Conservation (phyloP, 2,888 invertebrate species). For the Zaprionus obscuricornis region DNA sequence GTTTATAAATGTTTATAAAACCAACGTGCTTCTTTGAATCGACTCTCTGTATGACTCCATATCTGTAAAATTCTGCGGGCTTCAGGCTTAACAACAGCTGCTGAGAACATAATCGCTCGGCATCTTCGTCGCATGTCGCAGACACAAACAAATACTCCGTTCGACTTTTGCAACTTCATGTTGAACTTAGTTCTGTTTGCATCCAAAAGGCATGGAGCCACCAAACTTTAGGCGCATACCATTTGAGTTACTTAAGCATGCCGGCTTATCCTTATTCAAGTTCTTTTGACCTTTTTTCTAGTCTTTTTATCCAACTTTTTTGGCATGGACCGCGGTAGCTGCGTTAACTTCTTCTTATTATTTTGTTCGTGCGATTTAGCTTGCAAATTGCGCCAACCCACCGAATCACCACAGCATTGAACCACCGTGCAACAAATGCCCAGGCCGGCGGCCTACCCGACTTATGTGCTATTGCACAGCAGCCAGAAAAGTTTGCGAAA, state of each 20-base stretch:
- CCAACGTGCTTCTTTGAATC: too few species aligned
- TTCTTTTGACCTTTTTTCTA: constrained; percentile 70
- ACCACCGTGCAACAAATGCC: too few species aligned
- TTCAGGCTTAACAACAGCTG: constrained; percentile 47
- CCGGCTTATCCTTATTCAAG: constrained; percentile 72
- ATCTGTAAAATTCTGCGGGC: too few species aligned
- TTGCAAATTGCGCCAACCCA: constrained; percentile 57
- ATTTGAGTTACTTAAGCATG: constrained; percentile 68
- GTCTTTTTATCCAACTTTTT: constrained; percentile 22
- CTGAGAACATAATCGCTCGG: constrained; percentile 59
- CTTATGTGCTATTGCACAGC: constrained; percentile 4
- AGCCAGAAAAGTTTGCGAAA: constrained; percentile 59
- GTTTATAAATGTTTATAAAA: too few species aligned
- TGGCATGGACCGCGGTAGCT: constrained; percentile 44
- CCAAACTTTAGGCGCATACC: constrained; percentile 64
- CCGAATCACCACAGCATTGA: constrained; percentile 21
- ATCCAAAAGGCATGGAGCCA: constrained; percentile 7
- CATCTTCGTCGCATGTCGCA: constrained; percentile 32
- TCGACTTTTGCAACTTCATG: constrained; percentile 53
- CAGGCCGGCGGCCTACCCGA: not conserved
- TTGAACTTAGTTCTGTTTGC: constrained; percentile 42
- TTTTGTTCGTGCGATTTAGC: constrained; percentile 57
- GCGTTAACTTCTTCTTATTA: constrained; percentile 57
- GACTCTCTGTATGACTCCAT: too few species aligned
- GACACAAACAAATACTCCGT: constrained; percentile 51